phyloP scores from a whole-genome alignment of 2,888 invertebrate genomes.

The Dusona sp. region DNA sequence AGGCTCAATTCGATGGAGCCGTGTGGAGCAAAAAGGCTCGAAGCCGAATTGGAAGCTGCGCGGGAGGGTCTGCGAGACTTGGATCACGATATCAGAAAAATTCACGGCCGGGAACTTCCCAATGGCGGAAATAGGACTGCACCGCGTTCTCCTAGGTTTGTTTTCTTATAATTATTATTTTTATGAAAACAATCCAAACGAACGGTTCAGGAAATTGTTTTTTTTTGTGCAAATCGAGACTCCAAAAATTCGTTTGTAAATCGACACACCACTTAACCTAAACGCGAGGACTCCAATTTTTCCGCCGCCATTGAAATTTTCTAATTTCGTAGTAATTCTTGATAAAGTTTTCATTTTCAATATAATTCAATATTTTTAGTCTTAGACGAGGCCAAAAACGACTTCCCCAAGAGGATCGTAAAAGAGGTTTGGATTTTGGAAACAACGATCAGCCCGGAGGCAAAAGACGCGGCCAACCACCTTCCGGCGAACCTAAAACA shows the following conservation, averaged over 20 bases:
- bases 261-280: background rate
- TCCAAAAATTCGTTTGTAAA: background rate
- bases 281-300: background rate
- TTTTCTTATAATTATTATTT: background rate
- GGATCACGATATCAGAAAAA: constrained; percentile 83
- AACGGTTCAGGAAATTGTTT: background rate
- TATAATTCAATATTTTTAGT: background rate
- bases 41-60: constrained; percentile 82
- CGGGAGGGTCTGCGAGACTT: constrained; percentile 82
- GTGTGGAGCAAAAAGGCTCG: constrained; percentile 82
- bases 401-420: constrained; percentile 81
- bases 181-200: background rate
- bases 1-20: constrained; percentile 80
- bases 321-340: background rate
- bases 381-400: constrained; percentile 80
- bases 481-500: constrained; percentile 81
- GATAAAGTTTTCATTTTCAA: background rate
- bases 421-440: constrained; percentile 79
- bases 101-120: constrained; percentile 83
- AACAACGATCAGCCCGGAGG: constrained; percentile 79
- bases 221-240: background rate
- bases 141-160: constrained; percentile 76
- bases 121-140: constrained; percentile 81
- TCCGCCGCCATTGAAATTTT: constrained; percentile 8
- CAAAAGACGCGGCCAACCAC: constrained; percentile 81